Percentiles rank a stretch among this genome's conserved stretches.
Evolutionary conservation across 2,797 vertebrate genomes (phyloP).

Genomic region (Numenius phaeopus): DNA sequence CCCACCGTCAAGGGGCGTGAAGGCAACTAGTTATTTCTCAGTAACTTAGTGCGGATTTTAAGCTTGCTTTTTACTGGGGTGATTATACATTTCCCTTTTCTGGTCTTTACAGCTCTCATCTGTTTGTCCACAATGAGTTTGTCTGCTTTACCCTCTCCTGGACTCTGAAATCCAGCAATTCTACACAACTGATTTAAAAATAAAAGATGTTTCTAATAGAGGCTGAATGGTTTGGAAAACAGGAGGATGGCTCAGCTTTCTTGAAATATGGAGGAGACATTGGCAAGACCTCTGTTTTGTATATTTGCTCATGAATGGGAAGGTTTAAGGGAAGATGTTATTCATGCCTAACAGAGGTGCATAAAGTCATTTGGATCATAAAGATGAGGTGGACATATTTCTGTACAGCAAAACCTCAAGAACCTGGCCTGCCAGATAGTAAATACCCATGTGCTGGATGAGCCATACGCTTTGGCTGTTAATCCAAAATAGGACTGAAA

Average conservation of each 20-base stretch:
- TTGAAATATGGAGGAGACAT: background rate
- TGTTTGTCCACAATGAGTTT: background rate
- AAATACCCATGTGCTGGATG: background rate
- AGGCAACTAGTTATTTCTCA: background rate
- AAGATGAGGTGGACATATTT: background rate
- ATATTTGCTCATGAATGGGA: background rate
- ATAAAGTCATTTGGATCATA: background rate
- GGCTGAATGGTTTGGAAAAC: background rate
- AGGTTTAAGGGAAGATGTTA: background rate
- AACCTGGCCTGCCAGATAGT: background rate
- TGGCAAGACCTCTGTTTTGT: background rate
- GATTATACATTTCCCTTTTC: background rate
- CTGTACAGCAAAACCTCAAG: background rate
- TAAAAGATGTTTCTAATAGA: background rate
- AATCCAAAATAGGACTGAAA: background rate
- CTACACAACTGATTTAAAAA: background rate
- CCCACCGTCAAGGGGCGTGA: fast-evolving
- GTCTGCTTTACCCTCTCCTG: background rate
- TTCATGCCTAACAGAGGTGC: background rate
- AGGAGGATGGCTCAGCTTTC: background rate
- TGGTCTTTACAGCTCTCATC: background rate
- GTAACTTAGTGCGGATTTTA: background rate
- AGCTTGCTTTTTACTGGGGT: background rate
- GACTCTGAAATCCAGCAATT: background rate
- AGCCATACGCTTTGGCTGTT: background rate